Evolutionary conservation across 2,888 invertebrate genomes (phyloP).

Genomic region (Encarsia formosa): DNA sequence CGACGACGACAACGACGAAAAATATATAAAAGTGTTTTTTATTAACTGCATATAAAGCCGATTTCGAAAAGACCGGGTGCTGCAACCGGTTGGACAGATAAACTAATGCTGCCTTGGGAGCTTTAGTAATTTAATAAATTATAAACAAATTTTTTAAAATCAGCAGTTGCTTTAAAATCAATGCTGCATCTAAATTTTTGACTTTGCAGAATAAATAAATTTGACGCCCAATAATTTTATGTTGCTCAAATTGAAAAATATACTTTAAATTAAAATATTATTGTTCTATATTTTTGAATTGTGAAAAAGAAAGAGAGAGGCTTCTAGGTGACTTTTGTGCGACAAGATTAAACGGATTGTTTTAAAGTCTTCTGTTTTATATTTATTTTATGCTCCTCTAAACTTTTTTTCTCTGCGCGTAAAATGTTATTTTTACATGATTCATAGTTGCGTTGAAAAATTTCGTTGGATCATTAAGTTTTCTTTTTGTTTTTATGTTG

Average conservation of each 20-base stretch:
- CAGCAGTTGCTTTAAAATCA: no score
- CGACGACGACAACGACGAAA: slow-evolving; percentile 4
- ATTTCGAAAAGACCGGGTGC: neutral
- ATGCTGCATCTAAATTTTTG: no score
- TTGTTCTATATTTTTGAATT: neutral
- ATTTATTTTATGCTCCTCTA: slow-evolving; percentile 1
- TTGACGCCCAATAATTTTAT: no score
- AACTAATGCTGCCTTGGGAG: no score
- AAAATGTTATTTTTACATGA: neutral
- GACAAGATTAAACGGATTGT: slow-evolving; percentile 9
- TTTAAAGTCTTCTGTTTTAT: slow-evolving; percentile 1
- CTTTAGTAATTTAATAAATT: no score
- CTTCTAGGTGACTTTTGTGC: slow-evolving; percentile 17
- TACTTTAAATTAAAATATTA: neutral
- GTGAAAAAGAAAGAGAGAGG: slow-evolving; percentile 23
- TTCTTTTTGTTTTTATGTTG: neutral
- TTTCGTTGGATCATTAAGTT: slow-evolving; percentile 21
- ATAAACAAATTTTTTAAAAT: no score
- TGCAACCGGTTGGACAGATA: no score
- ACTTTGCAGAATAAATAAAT: no score
- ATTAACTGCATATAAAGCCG: neutral
- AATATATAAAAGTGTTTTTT: neutral
- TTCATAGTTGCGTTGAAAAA: slow-evolving; percentile 13
- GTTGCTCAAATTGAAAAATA: no score
- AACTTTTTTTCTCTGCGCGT: neutral